Percentiles rank a stretch among this genome's conserved stretches.
phyloP scores from a whole-genome alignment of 2,888 invertebrate species.

The Odontomyia ornata region DNA sequence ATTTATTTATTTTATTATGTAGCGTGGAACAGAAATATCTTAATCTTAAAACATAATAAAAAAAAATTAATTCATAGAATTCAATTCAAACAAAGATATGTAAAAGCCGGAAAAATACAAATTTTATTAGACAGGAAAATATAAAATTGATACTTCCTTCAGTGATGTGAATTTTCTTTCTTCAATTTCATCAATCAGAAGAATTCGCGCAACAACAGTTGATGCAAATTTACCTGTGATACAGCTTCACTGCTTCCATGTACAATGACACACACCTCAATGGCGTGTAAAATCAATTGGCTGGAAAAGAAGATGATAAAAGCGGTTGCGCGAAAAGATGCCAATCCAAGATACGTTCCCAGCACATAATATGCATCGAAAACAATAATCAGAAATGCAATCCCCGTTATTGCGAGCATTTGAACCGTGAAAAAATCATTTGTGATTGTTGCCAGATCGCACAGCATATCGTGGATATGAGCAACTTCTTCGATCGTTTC shows the following conservation, averaged over 20 bases:
- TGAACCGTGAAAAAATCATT: conserved; percentile 64
- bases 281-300: conserved; percentile 62
- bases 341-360: conserved; percentile 61
- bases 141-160: too few species aligned
- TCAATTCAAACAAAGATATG: too few species aligned
- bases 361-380: conserved; percentile 64
- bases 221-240: conserved; percentile 58
- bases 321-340: conserved; percentile 56
- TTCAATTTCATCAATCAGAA: too few species aligned
- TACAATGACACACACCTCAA: conserved; percentile 63
- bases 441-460: conserved; percentile 62
- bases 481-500: conserved; percentile 61
- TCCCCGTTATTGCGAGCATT: conserved; percentile 62
- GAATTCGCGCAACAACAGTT: too few species aligned
- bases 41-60: too few species aligned
- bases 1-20: too few species aligned
- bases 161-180: too few species aligned
- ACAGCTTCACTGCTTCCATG: conserved; percentile 62
- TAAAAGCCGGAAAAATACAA: too few species aligned
- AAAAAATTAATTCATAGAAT: too few species aligned
- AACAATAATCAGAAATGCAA: conserved; percentile 63
- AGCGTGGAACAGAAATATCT: too few species aligned
- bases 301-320: conserved; percentile 63
- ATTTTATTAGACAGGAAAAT: too few species aligned
- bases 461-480: conserved; percentile 60